Evolutionary conservation across 2,888 invertebrate genomes (phyloP), one percentile per base, ranked within the genome.

Genomic region (Cephonodes hylas): DNA sequence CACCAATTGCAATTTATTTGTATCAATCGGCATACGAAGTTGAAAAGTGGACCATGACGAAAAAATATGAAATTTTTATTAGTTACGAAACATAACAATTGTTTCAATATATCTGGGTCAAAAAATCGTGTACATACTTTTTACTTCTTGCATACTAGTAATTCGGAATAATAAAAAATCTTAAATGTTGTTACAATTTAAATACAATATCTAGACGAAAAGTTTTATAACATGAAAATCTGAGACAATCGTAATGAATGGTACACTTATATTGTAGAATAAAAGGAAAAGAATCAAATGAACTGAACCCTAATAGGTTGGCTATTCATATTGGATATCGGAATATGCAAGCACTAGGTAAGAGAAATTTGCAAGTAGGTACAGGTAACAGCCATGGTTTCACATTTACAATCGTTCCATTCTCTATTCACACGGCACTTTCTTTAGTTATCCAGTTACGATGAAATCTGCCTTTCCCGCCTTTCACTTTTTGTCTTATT

Each of bases 381-480:
- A 53, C 42, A 23, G 10, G 25, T 18, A 23, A n/a, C n/a, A n/a
- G 18, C 76, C 73, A 74, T 80, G 77, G 80, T 81, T 89, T 87
- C 86, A 85, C 83, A 83, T 83, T 71, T 76, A 78, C 69, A 78
- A 79, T 75, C 80, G 80, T 76, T 70, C 72, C 75, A 71, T 68
- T 73, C 68, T 69, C 73, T 77, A 71, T 85, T 89, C 88, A 81
- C 90, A 90, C 86, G 84, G 74, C 75, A 84, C 91, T 91, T 91
- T 91, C 91, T 78, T 89, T 81, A 77, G 73, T 80, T 85, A 86
- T 89, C 89, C 87, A 84, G 88, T 88, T 86, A 85, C 89, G 73
- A 83, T 77, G 87, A 88, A 88, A 80, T 83, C 84, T 79, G 87
- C 84, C 53, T 77, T 79, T 81, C 84, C 80, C 79, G 74, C 88